Conservation (phyloP, 2,113 vertebrate species). For the pig (Sus scrofa) region DNA sequence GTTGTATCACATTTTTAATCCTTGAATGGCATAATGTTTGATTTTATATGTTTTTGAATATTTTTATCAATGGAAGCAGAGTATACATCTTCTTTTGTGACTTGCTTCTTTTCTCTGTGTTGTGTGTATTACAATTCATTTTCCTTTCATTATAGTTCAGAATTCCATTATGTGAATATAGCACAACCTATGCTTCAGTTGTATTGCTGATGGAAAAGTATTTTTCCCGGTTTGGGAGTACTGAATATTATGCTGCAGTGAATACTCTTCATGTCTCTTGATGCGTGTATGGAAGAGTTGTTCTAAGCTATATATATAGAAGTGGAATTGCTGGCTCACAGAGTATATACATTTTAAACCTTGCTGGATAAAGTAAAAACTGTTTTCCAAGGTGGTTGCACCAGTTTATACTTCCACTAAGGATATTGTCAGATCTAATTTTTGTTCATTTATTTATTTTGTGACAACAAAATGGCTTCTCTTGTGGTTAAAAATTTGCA, state of each 20-base stretch:
- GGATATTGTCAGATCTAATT: background rate
- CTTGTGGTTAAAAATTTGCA: background rate
- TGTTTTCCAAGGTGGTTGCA: background rate
- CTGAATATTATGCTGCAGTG: background rate
- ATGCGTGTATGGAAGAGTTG: background rate
- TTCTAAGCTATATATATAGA: background rate
- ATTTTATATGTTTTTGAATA: background rate
- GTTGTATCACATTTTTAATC: background rate
- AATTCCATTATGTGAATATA: background rate
- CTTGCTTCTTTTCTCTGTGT: background rate
- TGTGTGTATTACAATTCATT: background rate
- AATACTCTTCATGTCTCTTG: background rate
- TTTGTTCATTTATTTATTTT: background rate
- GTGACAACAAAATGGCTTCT: background rate
- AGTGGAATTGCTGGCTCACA: background rate
- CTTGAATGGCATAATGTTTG: background rate
- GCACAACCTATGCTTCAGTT: background rate
- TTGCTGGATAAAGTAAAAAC: background rate
- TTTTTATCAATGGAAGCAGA: slow-evolving; percentile 39
- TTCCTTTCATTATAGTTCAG: background rate
- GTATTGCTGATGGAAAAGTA: background rate
- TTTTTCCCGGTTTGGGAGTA: background rate
- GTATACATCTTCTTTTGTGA: background rate
- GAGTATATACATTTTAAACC: background rate
- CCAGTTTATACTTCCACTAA: background rate